Conservation (phyloP, 1,140 invertebrate genomes). For the Mamestra configurata region DNA sequence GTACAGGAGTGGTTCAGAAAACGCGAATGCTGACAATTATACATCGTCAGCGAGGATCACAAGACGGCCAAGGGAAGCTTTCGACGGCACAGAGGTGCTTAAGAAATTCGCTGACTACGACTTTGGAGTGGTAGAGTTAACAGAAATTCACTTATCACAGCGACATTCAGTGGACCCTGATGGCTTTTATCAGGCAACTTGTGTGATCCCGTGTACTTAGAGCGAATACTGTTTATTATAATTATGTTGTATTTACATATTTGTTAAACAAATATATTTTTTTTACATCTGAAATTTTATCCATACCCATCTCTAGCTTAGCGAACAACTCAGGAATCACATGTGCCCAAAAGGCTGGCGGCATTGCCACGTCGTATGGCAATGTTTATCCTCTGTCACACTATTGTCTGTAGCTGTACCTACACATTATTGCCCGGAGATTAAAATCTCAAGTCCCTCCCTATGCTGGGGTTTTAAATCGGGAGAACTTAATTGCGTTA, state of each 20-base stretch:
- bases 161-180: slow-evolving; percentile 74
- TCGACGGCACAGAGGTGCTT: slow-evolving; percentile 84
- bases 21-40: slow-evolving; percentile 5
- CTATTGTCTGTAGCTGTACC: too few relatives aligned
- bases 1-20: slow-evolving; percentile 70
- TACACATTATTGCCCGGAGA: too few relatives aligned
- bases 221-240: background rate
- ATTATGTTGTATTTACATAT: background rate
- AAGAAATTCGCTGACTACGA: slow-evolving; percentile 83
- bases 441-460: too few relatives aligned
- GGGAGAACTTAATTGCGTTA: too few relatives aligned
- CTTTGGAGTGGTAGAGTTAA: slow-evolving; percentile 83
- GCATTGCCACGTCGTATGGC: too few relatives aligned
- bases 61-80: slow-evolving; percentile 64
- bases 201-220: slow-evolving; percentile 62
- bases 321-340: too few relatives aligned
- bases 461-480: too few relatives aligned
- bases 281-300: too few relatives aligned
- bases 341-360: too few relatives aligned
- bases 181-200: slow-evolving; percentile 86
- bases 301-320: too few relatives aligned
- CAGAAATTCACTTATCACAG: slow-evolving; percentile 83
- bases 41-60: background rate
- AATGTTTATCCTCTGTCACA: too few relatives aligned
- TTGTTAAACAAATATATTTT: too few relatives aligned